Conservation (phyloP, 2,113 vertebrate genomes). For the Pterocles orientalis region DNA sequence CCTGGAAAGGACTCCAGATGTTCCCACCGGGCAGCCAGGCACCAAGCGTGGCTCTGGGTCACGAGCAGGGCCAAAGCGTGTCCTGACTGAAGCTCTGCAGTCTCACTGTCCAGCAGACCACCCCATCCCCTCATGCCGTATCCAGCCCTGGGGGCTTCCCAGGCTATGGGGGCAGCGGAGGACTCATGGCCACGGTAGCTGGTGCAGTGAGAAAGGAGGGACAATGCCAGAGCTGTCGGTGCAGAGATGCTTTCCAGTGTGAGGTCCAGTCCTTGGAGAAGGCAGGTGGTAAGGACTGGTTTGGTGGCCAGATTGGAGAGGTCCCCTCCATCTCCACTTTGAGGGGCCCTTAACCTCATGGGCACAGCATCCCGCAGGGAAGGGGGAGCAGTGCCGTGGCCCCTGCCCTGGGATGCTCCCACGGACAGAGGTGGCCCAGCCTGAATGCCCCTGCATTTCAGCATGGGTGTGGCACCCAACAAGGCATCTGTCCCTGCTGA, state of each 20-base stretch:
- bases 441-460: neutral
- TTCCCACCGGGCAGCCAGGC: neutral
- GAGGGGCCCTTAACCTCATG: neutral
- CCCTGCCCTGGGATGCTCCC: neutral
- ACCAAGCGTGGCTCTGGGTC: neutral
- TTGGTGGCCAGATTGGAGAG: neutral
- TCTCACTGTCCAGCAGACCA: neutral
- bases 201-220: accelerated
- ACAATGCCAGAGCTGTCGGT: neutral
- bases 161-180: accelerated
- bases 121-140: accelerated
- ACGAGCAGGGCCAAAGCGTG: neutral
- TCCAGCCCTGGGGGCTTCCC: neutral
- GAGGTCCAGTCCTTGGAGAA: neutral
- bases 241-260: neutral
- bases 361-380: neutral
- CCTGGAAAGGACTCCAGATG: neutral
- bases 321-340: neutral
- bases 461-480: accelerated
- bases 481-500: neutral
- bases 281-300: neutral
- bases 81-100: neutral
- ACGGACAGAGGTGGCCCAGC: neutral
- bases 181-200: accelerated
- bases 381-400: accelerated